Conservation (phyloP, 1,140 invertebrate species). For the Zaprionus gabonicus region DNA sequence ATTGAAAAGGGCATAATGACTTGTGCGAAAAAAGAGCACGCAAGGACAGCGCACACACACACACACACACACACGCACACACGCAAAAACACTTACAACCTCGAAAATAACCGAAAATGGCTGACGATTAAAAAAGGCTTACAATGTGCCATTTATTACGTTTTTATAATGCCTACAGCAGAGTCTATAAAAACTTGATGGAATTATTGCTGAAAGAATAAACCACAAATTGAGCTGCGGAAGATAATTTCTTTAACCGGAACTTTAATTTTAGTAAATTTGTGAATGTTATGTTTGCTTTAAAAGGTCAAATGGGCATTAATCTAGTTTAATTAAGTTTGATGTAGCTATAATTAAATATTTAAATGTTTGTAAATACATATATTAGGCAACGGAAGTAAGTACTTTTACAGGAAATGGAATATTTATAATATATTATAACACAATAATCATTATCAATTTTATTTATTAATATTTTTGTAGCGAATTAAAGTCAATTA, state of each 20-base stretch:
- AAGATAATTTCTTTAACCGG: constrained; percentile 5
- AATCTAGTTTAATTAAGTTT: too few relatives aligned
- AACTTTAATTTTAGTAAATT: background rate
- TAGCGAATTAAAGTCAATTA: too few relatives aligned
- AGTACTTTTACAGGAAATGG: too few relatives aligned
- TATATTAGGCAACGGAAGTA: too few relatives aligned
- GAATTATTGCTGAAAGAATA: constrained; percentile 9
- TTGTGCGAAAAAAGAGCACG: constrained; percentile 33
- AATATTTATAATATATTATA: too few relatives aligned
- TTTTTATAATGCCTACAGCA: constrained; percentile 59
- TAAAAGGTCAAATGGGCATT: background rate
- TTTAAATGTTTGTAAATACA: too few relatives aligned
- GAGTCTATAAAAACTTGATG: constrained; percentile 27
- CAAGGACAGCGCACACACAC: constrained; percentile 14
- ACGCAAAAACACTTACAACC: constrained; percentile 10
- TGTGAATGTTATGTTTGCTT: background rate
- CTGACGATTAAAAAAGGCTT: constrained; percentile 78
- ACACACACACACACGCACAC: background rate
- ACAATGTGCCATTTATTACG: constrained; percentile 70
- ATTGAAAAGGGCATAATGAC: constrained; percentile 78
- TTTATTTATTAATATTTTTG: too few relatives aligned
- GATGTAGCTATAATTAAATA: too few relatives aligned
- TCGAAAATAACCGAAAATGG: constrained; percentile 41
- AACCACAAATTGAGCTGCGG: constrained; percentile 7
- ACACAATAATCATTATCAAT: too few relatives aligned